Percentiles rank a stretch among this genome's conserved stretches.
phyloP scores from a whole-genome alignment of 2,888 invertebrate species.

The Apamea crenata region DNA sequence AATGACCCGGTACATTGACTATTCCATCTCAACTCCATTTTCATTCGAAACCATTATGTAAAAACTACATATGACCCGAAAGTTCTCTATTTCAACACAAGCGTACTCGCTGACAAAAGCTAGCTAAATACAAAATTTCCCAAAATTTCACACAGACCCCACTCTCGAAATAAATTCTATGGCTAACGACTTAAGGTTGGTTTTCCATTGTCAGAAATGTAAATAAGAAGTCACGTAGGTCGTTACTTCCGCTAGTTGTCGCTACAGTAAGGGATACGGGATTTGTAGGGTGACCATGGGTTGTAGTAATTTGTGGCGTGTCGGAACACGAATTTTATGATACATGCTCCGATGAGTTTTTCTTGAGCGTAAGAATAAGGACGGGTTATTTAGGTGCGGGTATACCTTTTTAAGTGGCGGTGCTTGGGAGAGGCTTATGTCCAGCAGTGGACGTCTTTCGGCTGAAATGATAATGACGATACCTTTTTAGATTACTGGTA shows the following conservation, averaged over 20 bases:
- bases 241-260: conserved; percentile 69
- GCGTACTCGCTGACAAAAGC: conserved; percentile 54
- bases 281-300: conserved; percentile 64
- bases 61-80: conserved; percentile 43
- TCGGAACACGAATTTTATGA: conserved; percentile 43
- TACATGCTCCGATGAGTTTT: conserved; percentile 17
- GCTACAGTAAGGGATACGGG: conserved; percentile 64
- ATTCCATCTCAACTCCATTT: conserved; percentile 23
- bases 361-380: neutral
- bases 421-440: neutral
- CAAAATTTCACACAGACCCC: conserved; percentile 36
- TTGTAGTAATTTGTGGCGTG: conserved; percentile 40
- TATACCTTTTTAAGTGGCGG: neutral
- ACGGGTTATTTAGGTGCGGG: neutral
- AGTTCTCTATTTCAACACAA: conserved; percentile 59
- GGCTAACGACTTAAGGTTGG: neutral
- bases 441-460: neutral
- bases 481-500: neutral
- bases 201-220: conserved; percentile 24
- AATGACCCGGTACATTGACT: neutral
- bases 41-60: conserved; percentile 41
- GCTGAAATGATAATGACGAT: neutral
- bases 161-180: conserved; percentile 28
- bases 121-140: conserved; percentile 59
- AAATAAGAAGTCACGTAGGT: conserved; percentile 67